phyloP scores from a whole-genome alignment of 53 echinoderm and acorn worm species.

The Hippasteria phrygiana region DNA sequence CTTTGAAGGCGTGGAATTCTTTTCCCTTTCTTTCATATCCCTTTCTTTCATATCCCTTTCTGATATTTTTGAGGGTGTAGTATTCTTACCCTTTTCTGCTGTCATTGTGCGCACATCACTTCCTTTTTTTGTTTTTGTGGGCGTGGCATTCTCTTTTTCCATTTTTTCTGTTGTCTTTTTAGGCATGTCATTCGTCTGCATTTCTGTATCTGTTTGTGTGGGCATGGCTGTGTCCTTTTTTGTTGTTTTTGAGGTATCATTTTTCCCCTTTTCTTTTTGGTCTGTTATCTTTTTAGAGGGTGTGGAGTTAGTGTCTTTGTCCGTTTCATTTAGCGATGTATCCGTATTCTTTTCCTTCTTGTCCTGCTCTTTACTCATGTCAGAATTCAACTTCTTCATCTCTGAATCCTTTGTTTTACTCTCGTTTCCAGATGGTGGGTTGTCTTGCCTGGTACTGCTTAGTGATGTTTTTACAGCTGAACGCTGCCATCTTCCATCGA shows the following conservation, averaged over 20 bases:
- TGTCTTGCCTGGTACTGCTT: background rate
- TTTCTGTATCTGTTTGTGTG: background rate
- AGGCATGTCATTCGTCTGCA: background rate
- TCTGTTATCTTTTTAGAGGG: background rate
- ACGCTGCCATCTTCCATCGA: slow-evolving; percentile 45
- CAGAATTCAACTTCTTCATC: background rate
- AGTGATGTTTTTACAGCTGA: background rate
- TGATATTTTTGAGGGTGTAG: too few relatives aligned
- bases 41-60: too few relatives aligned
- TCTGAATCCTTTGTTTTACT: background rate
- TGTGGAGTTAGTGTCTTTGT: background rate
- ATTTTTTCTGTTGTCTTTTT: background rate
- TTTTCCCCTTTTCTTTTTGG: background rate
- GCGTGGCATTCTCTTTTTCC: background rate
- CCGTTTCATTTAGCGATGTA: background rate
- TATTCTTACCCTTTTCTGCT: too few relatives aligned
- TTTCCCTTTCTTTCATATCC: background rate
- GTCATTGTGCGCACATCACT: background rate
- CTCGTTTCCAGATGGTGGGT: background rate
- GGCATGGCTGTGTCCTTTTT: background rate
- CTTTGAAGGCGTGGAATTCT: too few relatives aligned
- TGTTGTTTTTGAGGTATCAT: background rate
- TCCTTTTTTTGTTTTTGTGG: background rate
- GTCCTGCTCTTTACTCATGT: background rate
- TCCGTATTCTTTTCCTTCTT: background rate